phyloP scores from a whole-genome alignment of 2,113 vertebrate genomes.

The Dicaeum eximium region DNA sequence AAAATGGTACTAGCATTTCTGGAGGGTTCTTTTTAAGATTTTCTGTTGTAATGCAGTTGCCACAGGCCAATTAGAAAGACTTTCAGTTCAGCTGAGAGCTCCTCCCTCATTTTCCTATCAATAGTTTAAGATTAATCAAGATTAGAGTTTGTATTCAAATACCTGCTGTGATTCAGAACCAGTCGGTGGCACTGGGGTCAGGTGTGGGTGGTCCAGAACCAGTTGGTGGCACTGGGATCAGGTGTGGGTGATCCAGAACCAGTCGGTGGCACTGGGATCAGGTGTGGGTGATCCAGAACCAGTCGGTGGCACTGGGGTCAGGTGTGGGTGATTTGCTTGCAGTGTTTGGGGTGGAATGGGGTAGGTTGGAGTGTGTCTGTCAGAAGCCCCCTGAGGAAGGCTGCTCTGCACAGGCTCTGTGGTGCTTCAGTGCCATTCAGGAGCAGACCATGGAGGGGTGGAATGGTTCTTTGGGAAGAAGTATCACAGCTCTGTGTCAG shows the following conservation, averaged over 20 bases:
- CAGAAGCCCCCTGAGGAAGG: background rate
- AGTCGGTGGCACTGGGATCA: background rate
- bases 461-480: background rate
- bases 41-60: background rate
- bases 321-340: background rate
- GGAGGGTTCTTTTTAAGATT: background rate
- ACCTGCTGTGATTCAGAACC: background rate
- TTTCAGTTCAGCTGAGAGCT: background rate
- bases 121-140: background rate
- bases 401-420: background rate
- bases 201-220: background rate
- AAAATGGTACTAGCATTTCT: background rate
- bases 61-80: background rate
- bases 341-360: background rate
- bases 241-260: background rate
- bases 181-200: background rate
- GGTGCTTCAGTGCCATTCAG: background rate
- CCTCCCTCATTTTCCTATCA: background rate
- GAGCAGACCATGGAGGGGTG: background rate
- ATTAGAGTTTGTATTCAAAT: background rate
- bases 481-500: background rate
- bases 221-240: background rate
- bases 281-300: background rate
- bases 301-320: background rate
- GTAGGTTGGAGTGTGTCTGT: background rate